Percentiles rank a stretch among this genome's conserved stretches.
Evolutionary conservation across 1,140 invertebrate genomes (phyloP).

Genomic region (Littorina saxatilis): DNA sequence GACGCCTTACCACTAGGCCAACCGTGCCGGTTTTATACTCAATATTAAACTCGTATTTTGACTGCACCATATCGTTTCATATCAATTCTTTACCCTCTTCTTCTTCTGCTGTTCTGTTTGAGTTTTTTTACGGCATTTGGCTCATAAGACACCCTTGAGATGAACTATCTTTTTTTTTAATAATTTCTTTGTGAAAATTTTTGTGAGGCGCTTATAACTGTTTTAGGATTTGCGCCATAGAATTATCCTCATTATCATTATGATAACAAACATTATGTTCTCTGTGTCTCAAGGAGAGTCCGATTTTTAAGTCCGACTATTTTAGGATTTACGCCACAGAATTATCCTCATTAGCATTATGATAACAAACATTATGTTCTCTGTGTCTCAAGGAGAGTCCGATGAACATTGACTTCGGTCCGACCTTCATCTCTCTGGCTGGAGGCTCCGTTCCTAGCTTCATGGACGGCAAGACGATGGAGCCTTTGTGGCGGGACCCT

Average conservation of each 20-base stretch:
- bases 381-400: slow-evolving; percentile 78
- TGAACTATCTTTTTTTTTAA: too few species aligned
- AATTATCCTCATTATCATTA: neutral
- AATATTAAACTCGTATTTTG: too few species aligned
- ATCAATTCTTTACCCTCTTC: too few species aligned
- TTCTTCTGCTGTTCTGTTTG: too few species aligned
- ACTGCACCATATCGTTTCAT: too few species aligned
- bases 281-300: slow-evolving; percentile 76
- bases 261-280: neutral
- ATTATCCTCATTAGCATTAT: neutral
- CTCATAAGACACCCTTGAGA: too few species aligned
- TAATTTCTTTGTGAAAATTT: too few species aligned
- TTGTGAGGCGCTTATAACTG: too few species aligned
- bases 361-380: neutral
- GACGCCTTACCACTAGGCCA: too few species aligned
- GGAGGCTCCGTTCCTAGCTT: slow-evolving; percentile 70
- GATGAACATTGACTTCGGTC: slow-evolving; percentile 87
- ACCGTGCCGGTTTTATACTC: too few species aligned
- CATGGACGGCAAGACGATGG: slow-evolving; percentile 83
- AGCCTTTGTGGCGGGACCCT: slow-evolving; percentile 64
- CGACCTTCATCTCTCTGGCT: slow-evolving; percentile 87
- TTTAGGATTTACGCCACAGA: slow-evolving; percentile 66
- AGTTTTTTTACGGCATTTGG: too few species aligned
- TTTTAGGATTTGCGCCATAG: slow-evolving; percentile 65
- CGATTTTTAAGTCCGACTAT: slow-evolving; percentile 78